These are phyloP conservation scores for Anguilla obscura DNA, from an alignment of 2,797 vertebrate species.

Conservation along the genomic window DNA sequence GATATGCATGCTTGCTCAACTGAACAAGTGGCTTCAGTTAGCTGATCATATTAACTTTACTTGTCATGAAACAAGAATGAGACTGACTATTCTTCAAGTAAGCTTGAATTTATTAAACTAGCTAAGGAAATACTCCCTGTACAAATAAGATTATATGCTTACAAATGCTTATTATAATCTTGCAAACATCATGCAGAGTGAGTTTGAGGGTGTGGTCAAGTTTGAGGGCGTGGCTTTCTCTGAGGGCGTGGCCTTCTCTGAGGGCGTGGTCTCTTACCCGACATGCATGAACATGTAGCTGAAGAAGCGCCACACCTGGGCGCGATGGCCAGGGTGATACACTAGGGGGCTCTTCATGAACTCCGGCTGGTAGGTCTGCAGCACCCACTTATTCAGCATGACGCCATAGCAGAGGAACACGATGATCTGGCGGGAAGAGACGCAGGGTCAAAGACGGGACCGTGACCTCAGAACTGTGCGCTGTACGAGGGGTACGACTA, in stretches of 20 bases:
- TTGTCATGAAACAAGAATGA: background rate
- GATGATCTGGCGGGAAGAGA: slow-evolving; percentile 76
- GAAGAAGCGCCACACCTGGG: slow-evolving; percentile 95
- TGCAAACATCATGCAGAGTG: background rate
- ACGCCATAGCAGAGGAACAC: slow-evolving; percentile 97
- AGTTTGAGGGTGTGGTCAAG: background rate
- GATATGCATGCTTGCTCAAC: background rate
- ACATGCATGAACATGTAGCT: slow-evolving; percentile 99
- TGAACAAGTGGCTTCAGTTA: background rate
- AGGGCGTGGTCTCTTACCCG: slow-evolving; percentile 76
- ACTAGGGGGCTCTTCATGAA: slow-evolving; percentile 97
- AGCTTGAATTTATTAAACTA: background rate
- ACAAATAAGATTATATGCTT: background rate
- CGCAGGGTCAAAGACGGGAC: background rate
- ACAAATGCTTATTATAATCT: background rate
- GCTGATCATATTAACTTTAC: background rate
- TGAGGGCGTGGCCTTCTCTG: background rate
- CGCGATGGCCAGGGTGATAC: slow-evolving; percentile 90
- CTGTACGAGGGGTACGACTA: background rate
- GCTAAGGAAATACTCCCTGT: background rate
- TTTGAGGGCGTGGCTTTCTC: background rate
- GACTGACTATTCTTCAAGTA: background rate
- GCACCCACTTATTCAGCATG: slow-evolving; percentile 96
- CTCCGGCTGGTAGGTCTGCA: slow-evolving; percentile 96
- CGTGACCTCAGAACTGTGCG: background rate